Conservation (phyloP, 1,140 invertebrate genomes). For the Phenacoccus solenopsis region DNA sequence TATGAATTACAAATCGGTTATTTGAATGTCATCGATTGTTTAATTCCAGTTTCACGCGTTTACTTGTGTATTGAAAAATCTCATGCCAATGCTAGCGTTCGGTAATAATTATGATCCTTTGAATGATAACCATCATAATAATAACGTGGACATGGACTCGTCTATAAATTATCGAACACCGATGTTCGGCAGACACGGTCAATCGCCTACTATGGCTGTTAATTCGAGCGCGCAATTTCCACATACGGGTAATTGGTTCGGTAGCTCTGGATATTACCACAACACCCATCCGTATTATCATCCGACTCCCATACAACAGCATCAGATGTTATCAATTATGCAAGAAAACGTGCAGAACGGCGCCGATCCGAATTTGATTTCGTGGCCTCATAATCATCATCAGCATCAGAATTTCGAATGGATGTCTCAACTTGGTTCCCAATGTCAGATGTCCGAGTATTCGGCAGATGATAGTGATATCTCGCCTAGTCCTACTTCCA, state of each 20-base stretch:
- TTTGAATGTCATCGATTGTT: not conserved
- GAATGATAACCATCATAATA: too few relatives aligned
- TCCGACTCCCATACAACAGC: not conserved
- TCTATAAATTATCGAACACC: not conserved
- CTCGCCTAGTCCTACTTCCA: constrained; percentile 23
- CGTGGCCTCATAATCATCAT: not conserved
- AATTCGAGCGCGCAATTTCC: constrained; percentile 3
- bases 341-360: not conserved
- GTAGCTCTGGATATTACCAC: not conserved
- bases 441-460: constrained; percentile 2
- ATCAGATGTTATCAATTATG: not conserved
- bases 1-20: not conserved
- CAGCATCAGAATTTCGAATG: constrained; percentile 4
- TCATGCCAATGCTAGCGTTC: too few relatives aligned
- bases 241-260: constrained; percentile 9
- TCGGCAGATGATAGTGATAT: constrained; percentile 11
- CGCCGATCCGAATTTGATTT: not conserved
- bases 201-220: not conserved
- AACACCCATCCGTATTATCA: not conserved
- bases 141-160: not conserved
- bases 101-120: too few relatives aligned
- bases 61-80: too few relatives aligned
- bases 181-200: not conserved
- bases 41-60: too few relatives aligned
- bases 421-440: not conserved